phyloP scores from a whole-genome alignment of 2,113 vertebrate genomes.

The Trachemys scripta region DNA sequence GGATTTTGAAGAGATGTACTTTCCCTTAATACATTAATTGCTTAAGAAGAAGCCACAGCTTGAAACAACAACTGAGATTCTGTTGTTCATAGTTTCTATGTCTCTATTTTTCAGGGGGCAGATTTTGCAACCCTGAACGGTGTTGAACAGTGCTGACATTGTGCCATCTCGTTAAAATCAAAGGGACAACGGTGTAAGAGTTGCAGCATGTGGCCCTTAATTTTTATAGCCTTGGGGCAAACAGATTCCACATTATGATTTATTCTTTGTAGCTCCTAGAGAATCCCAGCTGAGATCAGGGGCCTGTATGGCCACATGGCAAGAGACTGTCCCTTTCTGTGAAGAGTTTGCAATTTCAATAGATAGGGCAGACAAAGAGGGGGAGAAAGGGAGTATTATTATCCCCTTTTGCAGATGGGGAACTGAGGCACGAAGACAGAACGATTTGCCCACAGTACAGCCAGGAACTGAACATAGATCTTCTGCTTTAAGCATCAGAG shows the following conservation, averaged over 20 bases:
- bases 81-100: slow-evolving; percentile 16
- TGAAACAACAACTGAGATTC: slow-evolving; percentile 28
- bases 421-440: not conserved
- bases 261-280: not conserved
- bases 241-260: not conserved
- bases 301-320: not conserved
- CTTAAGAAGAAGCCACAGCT: slow-evolving; percentile 35
- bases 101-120: not conserved
- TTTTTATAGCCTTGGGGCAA: slow-evolving; percentile 14
- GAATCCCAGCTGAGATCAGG: not conserved
- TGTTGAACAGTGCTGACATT: not conserved
- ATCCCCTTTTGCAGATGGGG: not conserved
- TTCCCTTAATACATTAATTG: slow-evolving; percentile 28
- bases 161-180: not conserved
- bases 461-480: not conserved
- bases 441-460: not conserved
- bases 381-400: not conserved
- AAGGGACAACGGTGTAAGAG: not conserved
- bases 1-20: slow-evolving; percentile 12
- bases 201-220: not conserved
- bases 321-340: not conserved
- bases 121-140: not conserved
- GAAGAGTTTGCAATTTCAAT: not conserved
- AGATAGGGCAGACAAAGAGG: not conserved
- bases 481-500: not conserved